These are phyloP conservation scores for Venusia cambrica DNA, from an alignment of 2,888 invertebrate genomes.

Conservation along the genomic window DNA sequence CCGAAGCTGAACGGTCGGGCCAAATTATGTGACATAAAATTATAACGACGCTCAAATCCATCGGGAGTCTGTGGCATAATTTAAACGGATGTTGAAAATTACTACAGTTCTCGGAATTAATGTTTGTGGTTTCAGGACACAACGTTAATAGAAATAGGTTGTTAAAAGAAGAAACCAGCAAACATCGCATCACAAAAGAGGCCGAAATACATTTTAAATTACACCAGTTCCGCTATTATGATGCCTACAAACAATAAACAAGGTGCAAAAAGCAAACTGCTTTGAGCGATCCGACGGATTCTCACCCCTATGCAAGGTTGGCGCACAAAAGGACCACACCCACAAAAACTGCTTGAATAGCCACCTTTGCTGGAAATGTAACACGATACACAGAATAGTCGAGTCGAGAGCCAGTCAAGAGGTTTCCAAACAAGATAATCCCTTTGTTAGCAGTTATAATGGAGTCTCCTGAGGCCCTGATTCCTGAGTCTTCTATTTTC, in stretches of 20 bases:
- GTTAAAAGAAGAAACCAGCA: slow-evolving; percentile 12
- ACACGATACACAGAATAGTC: slow-evolving; percentile 66
- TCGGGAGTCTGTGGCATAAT: neutral
- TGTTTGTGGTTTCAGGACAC: no score
- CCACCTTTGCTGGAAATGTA: slow-evolving; percentile 58
- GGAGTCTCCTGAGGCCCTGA: slow-evolving; percentile 49
- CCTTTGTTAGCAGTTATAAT: slow-evolving; percentile 74
- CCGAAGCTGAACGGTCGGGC: slow-evolving; percentile 3
- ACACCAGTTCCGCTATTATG: slow-evolving; percentile 37
- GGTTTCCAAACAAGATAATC: slow-evolving; percentile 79
- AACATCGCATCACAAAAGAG: slow-evolving; percentile 8
- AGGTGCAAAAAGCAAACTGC: slow-evolving; percentile 49
- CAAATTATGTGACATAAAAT: slow-evolving; percentile 15
- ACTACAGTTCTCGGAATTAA: no score
- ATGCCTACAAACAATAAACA: slow-evolving; percentile 42
- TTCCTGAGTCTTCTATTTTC: slow-evolving; percentile 43
- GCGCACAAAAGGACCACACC: slow-evolving; percentile 57
- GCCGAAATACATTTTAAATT: slow-evolving; percentile 40
- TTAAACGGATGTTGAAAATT: neutral
- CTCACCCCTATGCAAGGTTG: slow-evolving; percentile 51
- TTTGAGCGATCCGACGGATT: slow-evolving; percentile 55
- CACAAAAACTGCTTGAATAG: slow-evolving; percentile 70
- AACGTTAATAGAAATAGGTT: neutral
- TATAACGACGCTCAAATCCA: slow-evolving; percentile 5
- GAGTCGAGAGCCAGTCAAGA: slow-evolving; percentile 68